These are phyloP conservation scores for Chelon auratus DNA, from an alignment of 2,797 vertebrate species.

Conservation along the genomic window DNA sequence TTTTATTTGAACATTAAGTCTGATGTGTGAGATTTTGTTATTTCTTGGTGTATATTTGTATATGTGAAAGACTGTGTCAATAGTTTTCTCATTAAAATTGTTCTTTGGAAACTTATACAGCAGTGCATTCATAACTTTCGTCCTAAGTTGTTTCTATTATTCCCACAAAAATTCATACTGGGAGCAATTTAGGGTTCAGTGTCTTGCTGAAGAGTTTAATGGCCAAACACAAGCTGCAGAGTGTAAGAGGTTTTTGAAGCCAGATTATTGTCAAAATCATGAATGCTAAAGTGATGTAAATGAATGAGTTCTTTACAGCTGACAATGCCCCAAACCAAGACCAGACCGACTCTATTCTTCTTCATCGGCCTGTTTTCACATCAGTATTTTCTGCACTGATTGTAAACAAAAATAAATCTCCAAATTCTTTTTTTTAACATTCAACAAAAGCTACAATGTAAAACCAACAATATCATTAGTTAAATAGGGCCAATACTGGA, in stretches of 20 bases:
- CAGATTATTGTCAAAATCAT: background rate
- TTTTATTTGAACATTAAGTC: background rate
- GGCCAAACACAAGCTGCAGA: background rate
- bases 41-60: conserved; percentile 3
- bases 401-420: too few relatives aligned
- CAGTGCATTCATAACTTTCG: background rate
- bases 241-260: background rate
- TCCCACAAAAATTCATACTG: background rate
- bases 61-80: conserved; percentile 9
- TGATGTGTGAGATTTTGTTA: background rate
- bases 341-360: background rate
- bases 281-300: background rate
- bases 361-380: background rate
- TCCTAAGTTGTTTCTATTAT: background rate
- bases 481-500: background rate
- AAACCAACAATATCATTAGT: background rate
- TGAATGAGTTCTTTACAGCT: background rate
- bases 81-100: conserved; percentile 12
- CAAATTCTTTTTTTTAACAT: too few relatives aligned
- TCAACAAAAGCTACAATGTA: too few relatives aligned
- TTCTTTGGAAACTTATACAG: background rate
- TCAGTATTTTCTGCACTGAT: background rate
- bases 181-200: background rate
- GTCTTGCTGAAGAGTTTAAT: background rate
- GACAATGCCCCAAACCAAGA: background rate